Evolutionary conservation across 2,797 vertebrate species (phyloP).

Genomic region (Steatocranus sp.): DNA sequence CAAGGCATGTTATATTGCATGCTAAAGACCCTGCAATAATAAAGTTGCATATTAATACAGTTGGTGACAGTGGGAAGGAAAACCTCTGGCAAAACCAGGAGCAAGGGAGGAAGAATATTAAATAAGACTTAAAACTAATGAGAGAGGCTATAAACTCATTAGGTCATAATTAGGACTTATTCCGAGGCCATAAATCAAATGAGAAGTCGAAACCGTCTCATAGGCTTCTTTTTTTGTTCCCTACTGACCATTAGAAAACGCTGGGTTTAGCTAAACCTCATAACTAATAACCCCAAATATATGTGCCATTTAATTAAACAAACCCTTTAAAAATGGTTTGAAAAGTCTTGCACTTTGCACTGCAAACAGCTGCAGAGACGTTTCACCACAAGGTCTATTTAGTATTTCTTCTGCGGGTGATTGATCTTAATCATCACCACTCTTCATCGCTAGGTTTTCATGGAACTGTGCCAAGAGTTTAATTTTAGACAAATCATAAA

Average conservation of each 20-base stretch:
- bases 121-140: not conserved
- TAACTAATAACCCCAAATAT: not conserved
- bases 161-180: not conserved
- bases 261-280: fast-evolving
- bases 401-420: not conserved
- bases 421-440: not conserved
- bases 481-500: not conserved
- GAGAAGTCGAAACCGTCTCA: not conserved
- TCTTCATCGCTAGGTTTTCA: not conserved
- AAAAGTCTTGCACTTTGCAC: not conserved
- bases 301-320: fast-evolving
- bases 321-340: not conserved
- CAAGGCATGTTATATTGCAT: fast-evolving
- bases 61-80: not conserved
- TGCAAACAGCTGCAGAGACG: not conserved
- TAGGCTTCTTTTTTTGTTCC: not conserved
- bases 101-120: not conserved
- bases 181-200: not conserved
- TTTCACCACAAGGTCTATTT: not conserved
- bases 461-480: not conserved
- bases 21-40: not conserved
- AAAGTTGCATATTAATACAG: not conserved
- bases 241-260: fast-evolving
- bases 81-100: not conserved
- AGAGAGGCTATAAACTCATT: not conserved